phyloP scores from a whole-genome alignment of 1,140 invertebrate genomes.

The Drosophila sucinea region DNA sequence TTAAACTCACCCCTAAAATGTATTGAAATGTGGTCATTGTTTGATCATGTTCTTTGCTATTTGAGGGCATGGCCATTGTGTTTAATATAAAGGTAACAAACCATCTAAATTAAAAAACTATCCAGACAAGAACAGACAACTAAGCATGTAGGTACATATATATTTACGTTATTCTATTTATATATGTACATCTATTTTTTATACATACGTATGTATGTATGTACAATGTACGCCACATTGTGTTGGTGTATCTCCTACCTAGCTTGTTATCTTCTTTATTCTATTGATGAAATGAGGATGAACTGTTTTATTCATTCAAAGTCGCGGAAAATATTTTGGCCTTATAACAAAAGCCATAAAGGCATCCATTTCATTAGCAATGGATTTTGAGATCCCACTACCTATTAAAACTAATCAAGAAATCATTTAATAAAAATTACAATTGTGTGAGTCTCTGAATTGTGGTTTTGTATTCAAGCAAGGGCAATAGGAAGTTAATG shows the following conservation, averaged over 20 bases:
- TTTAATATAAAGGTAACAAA: conserved; percentile 53
- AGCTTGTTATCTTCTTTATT: background rate
- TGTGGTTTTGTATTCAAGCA: background rate
- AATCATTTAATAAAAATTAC: background rate
- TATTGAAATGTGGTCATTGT: conserved; percentile 70
- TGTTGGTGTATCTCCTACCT: background rate
- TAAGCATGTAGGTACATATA: conserved; percentile 19
- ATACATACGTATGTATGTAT: background rate
- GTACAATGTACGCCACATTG: background rate
- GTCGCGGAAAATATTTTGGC: conserved; percentile 3
- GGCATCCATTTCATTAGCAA: conserved; percentile 2
- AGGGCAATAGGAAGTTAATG: background rate
- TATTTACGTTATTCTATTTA: background rate
- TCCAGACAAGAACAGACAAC: conserved; percentile 23
- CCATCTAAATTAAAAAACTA: conserved; percentile 58
- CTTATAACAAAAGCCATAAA: background rate
- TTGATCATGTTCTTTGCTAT: conserved; percentile 68
- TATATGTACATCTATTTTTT: no score
- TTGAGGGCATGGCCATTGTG: conserved; percentile 63
- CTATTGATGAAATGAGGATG: background rate
- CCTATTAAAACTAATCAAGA: conserved; percentile 6
- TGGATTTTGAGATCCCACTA: background rate
- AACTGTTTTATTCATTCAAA: background rate
- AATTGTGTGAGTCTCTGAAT: conserved; percentile 1
- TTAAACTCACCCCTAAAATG: conserved; percentile 71